Percentiles rank a stretch among this genome's conserved stretches.
Conservation (phyloP, 1,140 invertebrate species). For the Coboldia fuscipes region DNA sequence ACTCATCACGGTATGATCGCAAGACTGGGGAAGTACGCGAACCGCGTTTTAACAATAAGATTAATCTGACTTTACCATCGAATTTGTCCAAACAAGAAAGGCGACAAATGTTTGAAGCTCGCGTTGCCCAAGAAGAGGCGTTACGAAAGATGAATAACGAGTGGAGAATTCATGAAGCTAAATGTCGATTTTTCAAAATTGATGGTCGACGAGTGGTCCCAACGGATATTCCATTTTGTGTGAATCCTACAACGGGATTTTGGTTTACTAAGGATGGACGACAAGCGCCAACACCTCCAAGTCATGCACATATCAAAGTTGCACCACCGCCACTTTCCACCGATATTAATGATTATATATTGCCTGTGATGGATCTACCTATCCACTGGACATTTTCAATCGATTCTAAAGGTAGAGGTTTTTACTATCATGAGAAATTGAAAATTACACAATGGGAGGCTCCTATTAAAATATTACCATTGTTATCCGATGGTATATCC, state of each 20-base stretch:
- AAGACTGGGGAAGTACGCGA: too few species aligned
- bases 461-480: constrained; percentile 27
- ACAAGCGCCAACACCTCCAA: constrained; percentile 19
- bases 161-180: constrained; percentile 35
- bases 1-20: too few species aligned
- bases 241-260: constrained; percentile 34
- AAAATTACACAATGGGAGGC: constrained; percentile 75
- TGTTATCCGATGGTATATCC: constrained; percentile 9
- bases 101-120: constrained; percentile 51
- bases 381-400: constrained; percentile 69
- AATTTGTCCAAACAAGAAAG: constrained; percentile 43
- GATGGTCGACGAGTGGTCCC: constrained; percentile 31
- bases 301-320: constrained; percentile 12
- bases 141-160: constrained; percentile 31
- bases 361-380: constrained; percentile 44
- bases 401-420: constrained; percentile 59
- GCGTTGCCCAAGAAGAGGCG: constrained; percentile 46
- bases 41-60: too few species aligned
- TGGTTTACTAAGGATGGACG: constrained; percentile 27
- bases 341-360: constrained; percentile 10
- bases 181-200: constrained; percentile 32
- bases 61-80: too few species aligned
- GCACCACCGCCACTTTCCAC: constrained; percentile 15
- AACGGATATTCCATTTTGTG: constrained; percentile 30
- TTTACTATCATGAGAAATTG: constrained; percentile 77